A percentile compares a stretch with the other conserved stretches of the same genome.
phyloP scores from a whole-genome alignment of 2,113 vertebrate species.

The Syrrhaptes paradoxus region DNA sequence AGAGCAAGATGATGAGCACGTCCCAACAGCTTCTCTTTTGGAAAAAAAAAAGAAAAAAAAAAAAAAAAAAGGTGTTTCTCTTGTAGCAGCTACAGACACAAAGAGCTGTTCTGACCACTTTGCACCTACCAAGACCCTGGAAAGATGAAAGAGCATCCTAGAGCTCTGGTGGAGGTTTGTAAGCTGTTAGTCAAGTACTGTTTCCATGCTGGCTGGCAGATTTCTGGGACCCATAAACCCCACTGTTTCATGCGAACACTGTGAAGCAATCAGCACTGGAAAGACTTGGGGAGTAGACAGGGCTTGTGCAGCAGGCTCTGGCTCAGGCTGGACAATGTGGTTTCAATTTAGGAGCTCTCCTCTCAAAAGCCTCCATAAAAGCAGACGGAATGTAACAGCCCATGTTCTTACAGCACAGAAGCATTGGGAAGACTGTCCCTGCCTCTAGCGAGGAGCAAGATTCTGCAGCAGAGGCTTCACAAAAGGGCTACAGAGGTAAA shows the following conservation, averaged over 20 bases:
- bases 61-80: background rate
- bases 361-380: background rate
- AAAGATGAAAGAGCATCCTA: background rate
- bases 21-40: slow-evolving; percentile 20
- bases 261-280: background rate
- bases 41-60: background rate
- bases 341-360: slow-evolving; percentile 17
- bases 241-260: background rate
- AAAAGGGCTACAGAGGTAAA: background rate
- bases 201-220: slow-evolving; percentile 14
- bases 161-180: background rate
- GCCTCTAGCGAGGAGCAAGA: background rate
- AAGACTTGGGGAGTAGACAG: background rate
- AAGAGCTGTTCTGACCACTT: slow-evolving; percentile 1
- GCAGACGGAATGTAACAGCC: background rate
- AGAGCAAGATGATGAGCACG: background rate
- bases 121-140: background rate
- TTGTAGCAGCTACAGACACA: background rate
- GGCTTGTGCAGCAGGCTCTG: background rate
- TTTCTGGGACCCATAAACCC: background rate
- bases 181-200: background rate
- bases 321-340: background rate
- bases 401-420: background rate
- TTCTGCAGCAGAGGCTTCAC: background rate
- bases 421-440: background rate